Conservation (phyloP, 2,797 vertebrate genomes). For the Sylvia borin region DNA sequence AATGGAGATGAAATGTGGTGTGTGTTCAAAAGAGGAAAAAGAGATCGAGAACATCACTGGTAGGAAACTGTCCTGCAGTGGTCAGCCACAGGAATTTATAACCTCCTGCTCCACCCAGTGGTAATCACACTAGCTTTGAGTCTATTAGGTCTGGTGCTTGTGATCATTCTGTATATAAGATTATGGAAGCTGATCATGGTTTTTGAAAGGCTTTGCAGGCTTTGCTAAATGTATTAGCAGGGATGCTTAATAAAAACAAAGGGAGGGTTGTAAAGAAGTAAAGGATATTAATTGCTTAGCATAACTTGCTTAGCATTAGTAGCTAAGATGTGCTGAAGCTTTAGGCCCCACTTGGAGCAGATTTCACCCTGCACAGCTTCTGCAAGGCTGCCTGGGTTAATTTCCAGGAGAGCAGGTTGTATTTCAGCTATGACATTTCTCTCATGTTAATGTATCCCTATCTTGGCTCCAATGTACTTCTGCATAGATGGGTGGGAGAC, state of each 20-base stretch:
- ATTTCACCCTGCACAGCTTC: not conserved
- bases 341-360: not conserved
- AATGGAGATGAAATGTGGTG: not conserved
- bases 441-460: not conserved
- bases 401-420: not conserved
- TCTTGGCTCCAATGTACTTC: not conserved
- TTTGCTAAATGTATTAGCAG: slow-evolving; percentile 9
- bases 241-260: slow-evolving; percentile 1
- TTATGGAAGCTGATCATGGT: not conserved
- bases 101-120: slow-evolving; percentile 27
- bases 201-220: not conserved
- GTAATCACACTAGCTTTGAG: not conserved
- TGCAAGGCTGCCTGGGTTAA: not conserved
- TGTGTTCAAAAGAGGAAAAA: not conserved
- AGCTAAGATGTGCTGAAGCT: not conserved
- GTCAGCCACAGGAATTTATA: not conserved
- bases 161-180: not conserved
- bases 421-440: not conserved
- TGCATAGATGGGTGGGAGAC: not conserved
- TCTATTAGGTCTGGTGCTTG: not conserved
- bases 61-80: not conserved
- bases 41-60: not conserved
- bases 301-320: not conserved
- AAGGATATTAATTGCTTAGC: not conserved
- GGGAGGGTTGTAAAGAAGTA: not conserved